phyloP scores from a whole-genome alignment of 2,113 vertebrate genomes.

The Coptodon bakossiorum region DNA sequence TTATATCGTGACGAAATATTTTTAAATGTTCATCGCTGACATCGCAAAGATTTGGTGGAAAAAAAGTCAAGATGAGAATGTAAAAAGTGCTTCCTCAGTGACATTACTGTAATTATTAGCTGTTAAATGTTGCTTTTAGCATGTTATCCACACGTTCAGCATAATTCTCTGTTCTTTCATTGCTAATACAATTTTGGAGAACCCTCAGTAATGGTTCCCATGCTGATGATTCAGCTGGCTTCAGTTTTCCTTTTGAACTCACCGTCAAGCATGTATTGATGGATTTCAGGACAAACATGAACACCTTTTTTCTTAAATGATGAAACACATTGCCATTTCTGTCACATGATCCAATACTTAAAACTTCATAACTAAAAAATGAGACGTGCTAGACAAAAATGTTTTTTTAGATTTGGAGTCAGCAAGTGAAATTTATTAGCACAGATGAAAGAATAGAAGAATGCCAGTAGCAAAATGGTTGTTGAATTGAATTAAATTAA shows the following conservation, averaged over 20 bases:
- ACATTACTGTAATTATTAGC: background rate
- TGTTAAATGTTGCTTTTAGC: background rate
- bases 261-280: background rate
- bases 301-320: background rate
- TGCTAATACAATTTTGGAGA: background rate
- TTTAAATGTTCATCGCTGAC: background rate
- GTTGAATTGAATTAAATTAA: background rate
- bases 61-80: background rate
- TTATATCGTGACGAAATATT: fast-evolving
- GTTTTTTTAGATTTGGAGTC: background rate
- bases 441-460: background rate
- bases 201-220: background rate
- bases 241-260: background rate
- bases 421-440: background rate
- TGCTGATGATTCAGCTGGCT: background rate
- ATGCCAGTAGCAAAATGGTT: background rate
- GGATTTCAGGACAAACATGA: background rate
- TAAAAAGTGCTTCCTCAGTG: background rate
- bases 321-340: background rate
- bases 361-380: background rate
- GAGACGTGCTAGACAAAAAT: background rate
- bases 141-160: background rate
- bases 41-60: background rate
- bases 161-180: background rate
- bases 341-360: background rate